These are phyloP conservation scores for Sebastolobus alascanus DNA, from an alignment of 2,797 vertebrate species.

Conservation along the genomic window DNA sequence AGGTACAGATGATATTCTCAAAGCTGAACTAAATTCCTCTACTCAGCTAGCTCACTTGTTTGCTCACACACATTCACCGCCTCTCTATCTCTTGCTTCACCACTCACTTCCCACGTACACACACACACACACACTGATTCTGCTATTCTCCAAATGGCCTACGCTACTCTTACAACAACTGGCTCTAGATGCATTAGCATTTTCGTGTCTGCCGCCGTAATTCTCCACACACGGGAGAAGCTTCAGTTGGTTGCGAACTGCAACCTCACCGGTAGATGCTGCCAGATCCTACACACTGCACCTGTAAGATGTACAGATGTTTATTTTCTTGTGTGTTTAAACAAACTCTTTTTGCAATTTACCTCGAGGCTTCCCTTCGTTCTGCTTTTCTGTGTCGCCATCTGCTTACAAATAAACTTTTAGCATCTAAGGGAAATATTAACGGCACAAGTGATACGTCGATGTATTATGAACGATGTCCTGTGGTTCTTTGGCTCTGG, in stretches of 20 bases:
- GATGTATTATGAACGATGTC: background rate
- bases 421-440: background rate
- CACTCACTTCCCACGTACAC: background rate
- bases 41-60: too few species aligned
- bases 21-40: too few species aligned
- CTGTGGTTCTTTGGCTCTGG: background rate
- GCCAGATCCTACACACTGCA: too few species aligned
- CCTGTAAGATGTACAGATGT: constrained; percentile 35
- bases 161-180: too few species aligned
- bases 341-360: background rate
- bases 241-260: background rate
- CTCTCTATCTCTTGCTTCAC: too few species aligned
- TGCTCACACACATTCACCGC: too few species aligned
- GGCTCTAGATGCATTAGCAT: too few species aligned
- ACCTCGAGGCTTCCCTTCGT: background rate
- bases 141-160: too few species aligned
- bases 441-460: background rate
- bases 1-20: too few species aligned
- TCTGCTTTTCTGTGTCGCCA: constrained; percentile 23
- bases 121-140: background rate
- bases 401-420: constrained; percentile 34
- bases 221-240: background rate
- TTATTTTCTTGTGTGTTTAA: background rate
- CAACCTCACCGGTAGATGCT: background rate
- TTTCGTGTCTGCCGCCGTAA: too few species aligned